Conservation (phyloP, 1,140 invertebrate genomes). For the Papilio glaucus region DNA sequence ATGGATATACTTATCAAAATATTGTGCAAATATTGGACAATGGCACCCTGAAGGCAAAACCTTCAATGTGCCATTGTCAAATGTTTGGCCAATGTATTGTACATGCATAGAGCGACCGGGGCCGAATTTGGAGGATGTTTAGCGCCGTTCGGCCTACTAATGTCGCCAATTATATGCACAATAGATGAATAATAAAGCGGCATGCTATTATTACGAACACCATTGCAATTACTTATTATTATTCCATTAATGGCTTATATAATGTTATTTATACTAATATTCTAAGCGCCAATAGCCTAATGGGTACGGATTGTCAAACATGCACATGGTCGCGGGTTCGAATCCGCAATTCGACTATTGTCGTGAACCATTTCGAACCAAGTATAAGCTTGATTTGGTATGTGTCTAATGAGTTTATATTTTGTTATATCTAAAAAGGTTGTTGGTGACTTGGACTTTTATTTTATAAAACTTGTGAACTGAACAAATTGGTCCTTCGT, state of each 20-base stretch:
- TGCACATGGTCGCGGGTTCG: too few species aligned
- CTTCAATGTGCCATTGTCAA: constrained; percentile 18
- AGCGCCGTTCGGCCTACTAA: not conserved
- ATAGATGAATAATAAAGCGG: constrained; percentile 7
- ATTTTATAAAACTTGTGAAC: too few species aligned
- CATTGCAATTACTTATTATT: not conserved
- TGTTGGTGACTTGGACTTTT: too few species aligned
- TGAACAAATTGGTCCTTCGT: too few species aligned
- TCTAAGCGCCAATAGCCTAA: too few species aligned
- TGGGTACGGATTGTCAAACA: too few species aligned
- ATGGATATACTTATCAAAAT: not conserved
- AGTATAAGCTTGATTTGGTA: too few species aligned
- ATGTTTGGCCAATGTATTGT: constrained; percentile 1
- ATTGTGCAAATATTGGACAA: not conserved
- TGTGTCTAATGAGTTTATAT: too few species aligned
- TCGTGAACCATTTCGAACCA: too few species aligned
- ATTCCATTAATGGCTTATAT: too few species aligned
- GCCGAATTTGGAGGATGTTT: constrained; percentile 11
- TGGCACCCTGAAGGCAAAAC: not conserved
- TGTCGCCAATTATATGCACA: constrained; percentile 7
- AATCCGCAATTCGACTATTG: too few species aligned
- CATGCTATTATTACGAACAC: not conserved
- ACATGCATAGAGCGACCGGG: not conserved
- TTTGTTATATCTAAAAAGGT: not conserved
- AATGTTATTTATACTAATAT: too few species aligned